phyloP scores from a whole-genome alignment of 23 tunicate species.

The Trididemnum clinides region DNA sequence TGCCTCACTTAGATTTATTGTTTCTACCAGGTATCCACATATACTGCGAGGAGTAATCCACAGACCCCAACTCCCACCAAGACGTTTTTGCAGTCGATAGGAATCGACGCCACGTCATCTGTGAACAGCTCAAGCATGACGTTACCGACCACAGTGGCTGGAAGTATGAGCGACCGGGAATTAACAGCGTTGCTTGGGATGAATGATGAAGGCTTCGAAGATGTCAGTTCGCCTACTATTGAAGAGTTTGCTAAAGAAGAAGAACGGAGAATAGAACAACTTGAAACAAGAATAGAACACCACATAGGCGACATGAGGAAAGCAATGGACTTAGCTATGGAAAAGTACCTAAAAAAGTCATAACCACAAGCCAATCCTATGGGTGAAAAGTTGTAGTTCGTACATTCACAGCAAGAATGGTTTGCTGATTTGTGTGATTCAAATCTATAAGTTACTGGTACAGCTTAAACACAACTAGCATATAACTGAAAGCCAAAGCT shows the following conservation, averaged over 20 bases:
- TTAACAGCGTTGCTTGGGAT: conserved; percentile 66
- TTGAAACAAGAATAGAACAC: conserved; percentile 68
- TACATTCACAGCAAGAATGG: too few species aligned
- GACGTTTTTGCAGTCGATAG: conserved; percentile 63
- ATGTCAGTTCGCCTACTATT: conserved; percentile 20
- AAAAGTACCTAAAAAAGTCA: conserved; percentile 59
- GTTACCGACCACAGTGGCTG: conserved; percentile 30
- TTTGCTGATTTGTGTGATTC: too few species aligned
- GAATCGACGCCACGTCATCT: conserved; percentile 55
- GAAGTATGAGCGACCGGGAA: conserved; percentile 60
- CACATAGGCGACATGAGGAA: conserved; percentile 82
- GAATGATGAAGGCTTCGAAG: conserved; percentile 60
- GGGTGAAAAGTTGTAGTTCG: too few species aligned
- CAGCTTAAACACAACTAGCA: too few species aligned
- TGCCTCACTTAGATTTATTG: too few species aligned
- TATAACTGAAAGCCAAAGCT: too few species aligned
- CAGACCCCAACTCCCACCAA: conserved; percentile 91
- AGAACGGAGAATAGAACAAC: conserved; percentile 54
- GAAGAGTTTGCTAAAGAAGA: conserved; percentile 76
- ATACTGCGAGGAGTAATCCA: too few species aligned
- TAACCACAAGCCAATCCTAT: not conserved
- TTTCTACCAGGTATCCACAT: too few species aligned
- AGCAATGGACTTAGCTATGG: conserved; percentile 83
- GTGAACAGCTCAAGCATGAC: conserved; percentile 41
- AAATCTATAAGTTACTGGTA: too few species aligned